Evolutionary conservation across 2,797 vertebrate genomes (phyloP).

Genomic region (Characodon lateralis): DNA sequence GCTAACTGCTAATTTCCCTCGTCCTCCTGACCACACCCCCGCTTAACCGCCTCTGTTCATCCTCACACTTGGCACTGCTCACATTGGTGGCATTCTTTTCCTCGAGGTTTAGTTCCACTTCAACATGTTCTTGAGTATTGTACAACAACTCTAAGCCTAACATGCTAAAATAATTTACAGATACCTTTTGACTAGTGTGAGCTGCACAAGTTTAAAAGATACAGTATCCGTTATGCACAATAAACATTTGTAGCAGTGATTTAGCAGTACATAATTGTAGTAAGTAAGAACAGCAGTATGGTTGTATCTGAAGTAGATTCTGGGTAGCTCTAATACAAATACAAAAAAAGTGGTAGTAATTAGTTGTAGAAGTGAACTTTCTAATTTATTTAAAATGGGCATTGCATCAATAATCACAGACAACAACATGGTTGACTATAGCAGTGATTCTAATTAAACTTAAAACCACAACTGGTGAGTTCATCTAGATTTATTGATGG

Average conservation of each 20-base stretch:
- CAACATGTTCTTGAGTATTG: not conserved
- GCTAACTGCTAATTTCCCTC: too few relatives aligned
- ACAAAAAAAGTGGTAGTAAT: not conserved
- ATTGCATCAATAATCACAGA: not conserved
- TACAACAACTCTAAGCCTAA: not conserved
- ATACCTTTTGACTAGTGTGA: not conserved
- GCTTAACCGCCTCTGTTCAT: too few relatives aligned
- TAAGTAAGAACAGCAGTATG: not conserved
- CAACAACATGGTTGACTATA: constrained; percentile 4
- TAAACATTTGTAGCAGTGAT: not conserved
- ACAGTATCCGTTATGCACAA: not conserved
- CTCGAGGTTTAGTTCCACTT: too few relatives aligned
- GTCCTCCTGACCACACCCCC: too few relatives aligned
- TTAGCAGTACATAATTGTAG: not conserved
- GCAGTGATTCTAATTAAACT: not conserved
- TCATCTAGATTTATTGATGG: not conserved
- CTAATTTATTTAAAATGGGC: not conserved
- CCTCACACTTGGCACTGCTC: too few relatives aligned
- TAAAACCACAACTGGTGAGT: constrained; percentile 6
- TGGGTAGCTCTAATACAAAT: not conserved
- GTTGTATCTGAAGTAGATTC: not conserved
- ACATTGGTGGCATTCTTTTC: too few relatives aligned
- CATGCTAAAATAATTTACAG: not conserved
- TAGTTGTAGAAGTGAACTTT: not conserved
- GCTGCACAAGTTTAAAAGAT: not conserved